phyloP scores from a whole-genome alignment of 2,113 vertebrate genomes.

The Pseudorectes ferrugineus region DNA sequence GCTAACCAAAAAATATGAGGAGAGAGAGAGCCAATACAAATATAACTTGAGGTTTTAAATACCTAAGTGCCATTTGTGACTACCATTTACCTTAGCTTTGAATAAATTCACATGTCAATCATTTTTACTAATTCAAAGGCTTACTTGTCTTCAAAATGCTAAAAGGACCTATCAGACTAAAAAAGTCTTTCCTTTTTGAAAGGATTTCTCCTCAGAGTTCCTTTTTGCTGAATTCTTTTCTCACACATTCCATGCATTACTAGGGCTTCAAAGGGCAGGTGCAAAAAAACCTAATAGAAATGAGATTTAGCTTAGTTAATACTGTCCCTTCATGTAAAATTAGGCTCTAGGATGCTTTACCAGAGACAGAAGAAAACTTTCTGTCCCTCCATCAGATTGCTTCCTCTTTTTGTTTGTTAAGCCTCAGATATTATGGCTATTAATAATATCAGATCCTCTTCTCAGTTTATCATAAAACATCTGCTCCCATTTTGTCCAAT shows the following conservation, averaged over 20 bases:
- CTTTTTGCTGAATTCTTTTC: constrained; percentile 15
- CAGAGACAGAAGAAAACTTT: not conserved
- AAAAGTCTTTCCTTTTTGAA: not conserved
- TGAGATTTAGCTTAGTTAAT: not conserved
- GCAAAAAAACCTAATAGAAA: not conserved
- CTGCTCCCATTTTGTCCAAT: constrained; percentile 61
- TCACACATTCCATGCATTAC: constrained; percentile 1
- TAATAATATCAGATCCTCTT: constrained; percentile 54
- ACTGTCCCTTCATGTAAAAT: not conserved
- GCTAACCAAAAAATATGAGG: not conserved
- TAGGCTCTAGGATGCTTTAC: not conserved
- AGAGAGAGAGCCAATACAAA: not conserved
- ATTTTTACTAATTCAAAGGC: constrained; percentile 53
- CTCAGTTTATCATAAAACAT: constrained; percentile 61
- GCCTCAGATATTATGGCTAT: constrained; percentile 12
- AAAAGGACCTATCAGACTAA: not conserved
- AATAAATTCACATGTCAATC: constrained; percentile 59
- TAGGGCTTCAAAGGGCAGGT: not conserved
- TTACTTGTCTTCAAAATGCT: constrained; percentile 5
- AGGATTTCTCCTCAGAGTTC: not conserved
- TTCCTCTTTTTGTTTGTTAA: constrained; percentile 26
- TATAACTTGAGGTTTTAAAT: not conserved
- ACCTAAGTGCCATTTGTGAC: not conserved
- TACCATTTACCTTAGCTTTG: constrained; percentile 4
- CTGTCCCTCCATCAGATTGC: not conserved